These are phyloP conservation scores for Caenorhabditis inopinata DNA, from an alignment of 1,140 invertebrate species.

Conservation along the genomic window DNA sequence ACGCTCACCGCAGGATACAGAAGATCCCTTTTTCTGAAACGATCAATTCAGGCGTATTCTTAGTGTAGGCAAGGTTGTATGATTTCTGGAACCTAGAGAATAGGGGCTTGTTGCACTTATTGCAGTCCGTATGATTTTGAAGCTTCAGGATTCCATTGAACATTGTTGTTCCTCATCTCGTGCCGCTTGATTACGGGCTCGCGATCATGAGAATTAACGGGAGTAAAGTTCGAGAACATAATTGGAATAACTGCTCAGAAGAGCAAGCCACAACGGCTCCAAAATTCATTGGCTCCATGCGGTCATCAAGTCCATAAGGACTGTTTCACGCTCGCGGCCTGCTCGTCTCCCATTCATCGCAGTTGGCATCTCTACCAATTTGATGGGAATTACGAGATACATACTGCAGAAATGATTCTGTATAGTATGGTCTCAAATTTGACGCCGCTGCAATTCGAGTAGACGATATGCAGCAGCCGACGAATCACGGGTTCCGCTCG, in stretches of 20 bases:
- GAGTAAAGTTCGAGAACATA: too few relatives aligned
- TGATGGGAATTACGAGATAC: conserved; percentile 38
- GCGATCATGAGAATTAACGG: too few relatives aligned
- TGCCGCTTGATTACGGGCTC: too few relatives aligned
- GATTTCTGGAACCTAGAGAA: too few relatives aligned
- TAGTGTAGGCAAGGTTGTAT: too few relatives aligned
- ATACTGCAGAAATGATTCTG: conserved; percentile 43
- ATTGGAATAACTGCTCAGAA: conserved; percentile 39
- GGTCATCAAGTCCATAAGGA: conserved; percentile 37
- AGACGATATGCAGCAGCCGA: not conserved
- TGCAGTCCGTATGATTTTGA: too few relatives aligned
- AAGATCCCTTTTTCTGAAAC: too few relatives aligned
- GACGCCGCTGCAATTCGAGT: not conserved
- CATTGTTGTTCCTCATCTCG: too few relatives aligned
- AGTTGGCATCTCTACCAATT: conserved; percentile 20
- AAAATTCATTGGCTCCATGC: conserved; percentile 1
- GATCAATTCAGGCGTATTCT: too few relatives aligned
- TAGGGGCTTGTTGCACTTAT: too few relatives aligned
- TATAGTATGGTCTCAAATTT: conserved; percentile 38
- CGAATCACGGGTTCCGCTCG: not conserved
- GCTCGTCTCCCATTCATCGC: conserved; percentile 39
- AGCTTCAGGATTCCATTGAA: too few relatives aligned
- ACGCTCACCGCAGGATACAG: too few relatives aligned
- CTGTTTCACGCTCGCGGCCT: conserved; percentile 37
- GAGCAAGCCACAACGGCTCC: conserved; percentile 32